Conservation (phyloP, 2,113 vertebrate genomes). For the Trinectes maculatus region DNA sequence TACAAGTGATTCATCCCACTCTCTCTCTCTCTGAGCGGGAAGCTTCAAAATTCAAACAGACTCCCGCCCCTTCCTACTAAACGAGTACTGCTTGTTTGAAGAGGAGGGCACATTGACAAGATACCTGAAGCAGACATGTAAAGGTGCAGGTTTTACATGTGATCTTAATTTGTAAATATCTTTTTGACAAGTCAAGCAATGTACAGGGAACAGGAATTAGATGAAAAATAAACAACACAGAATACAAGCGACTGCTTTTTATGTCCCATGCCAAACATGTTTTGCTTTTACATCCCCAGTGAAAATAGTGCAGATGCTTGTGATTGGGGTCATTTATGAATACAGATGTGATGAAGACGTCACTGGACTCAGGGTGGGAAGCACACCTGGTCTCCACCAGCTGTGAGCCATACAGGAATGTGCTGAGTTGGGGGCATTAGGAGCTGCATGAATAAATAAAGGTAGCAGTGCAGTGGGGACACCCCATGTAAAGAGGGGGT, state of each 20-base stretch:
- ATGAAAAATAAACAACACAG: background rate
- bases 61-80: conserved; percentile 52
- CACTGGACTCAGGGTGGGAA: conserved; percentile 1
- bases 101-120: background rate
- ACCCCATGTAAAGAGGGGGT: conserved; percentile 27
- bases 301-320: background rate
- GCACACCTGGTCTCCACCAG: background rate
- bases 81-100: conserved; percentile 52
- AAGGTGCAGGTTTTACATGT: background rate
- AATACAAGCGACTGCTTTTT: background rate
- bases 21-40: conserved; percentile 69
- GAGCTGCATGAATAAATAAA: conserved; percentile 71
- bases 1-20: conserved; percentile 26
- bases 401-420: conserved; percentile 25
- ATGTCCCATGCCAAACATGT: background rate
- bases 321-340: background rate
- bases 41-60: conserved; percentile 74
- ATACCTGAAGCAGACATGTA: background rate
- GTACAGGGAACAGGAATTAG: background rate
- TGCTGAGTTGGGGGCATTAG: conserved; percentile 7
- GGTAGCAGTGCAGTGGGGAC: conserved; percentile 40
- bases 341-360: conserved; percentile 19
- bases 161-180: background rate
- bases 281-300: too few relatives aligned
- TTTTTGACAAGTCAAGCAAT: background rate